Percentiles rank a stretch among this genome's conserved stretches.
phyloP scores from a whole-genome alignment of 2,888 invertebrate species.

The Tipula unca region DNA sequence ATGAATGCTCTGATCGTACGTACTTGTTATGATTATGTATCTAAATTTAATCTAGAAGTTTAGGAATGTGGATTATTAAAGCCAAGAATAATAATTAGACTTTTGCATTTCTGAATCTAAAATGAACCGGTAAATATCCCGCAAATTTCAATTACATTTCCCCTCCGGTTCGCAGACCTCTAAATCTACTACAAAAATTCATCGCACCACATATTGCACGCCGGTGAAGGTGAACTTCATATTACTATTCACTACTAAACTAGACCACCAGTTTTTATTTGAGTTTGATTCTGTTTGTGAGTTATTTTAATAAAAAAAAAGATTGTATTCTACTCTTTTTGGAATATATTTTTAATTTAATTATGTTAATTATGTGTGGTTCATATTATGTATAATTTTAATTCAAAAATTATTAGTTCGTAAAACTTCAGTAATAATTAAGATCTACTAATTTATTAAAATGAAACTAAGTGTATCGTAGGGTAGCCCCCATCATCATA shows the following conservation, averaged over 20 bases:
- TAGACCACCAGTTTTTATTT: neutral
- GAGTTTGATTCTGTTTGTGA: neutral
- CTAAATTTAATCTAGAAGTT: too few relatives aligned
- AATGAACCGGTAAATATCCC: neutral
- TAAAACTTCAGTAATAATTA: neutral
- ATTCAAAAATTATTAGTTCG: neutral
- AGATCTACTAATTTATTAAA: neutral
- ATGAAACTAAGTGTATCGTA: neutral
- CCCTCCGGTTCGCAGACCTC: neutral
- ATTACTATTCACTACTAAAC: too few relatives aligned
- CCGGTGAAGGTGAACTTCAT: neutral
- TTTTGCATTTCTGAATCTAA: too few relatives aligned
- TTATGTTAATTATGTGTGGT: neutral
- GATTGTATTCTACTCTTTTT: neutral
- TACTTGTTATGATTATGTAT: too few relatives aligned
- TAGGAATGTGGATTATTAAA: too few relatives aligned
- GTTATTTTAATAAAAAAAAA: neutral
- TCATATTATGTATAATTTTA: neutral
- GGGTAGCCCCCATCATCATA: neutral
- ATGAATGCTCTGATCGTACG: too few relatives aligned
- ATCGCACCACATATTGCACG: neutral
- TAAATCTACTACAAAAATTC: too few relatives aligned
- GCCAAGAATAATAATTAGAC: too few relatives aligned
- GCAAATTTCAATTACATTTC: neutral
- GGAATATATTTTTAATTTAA: neutral